Evolutionary conservation across 2,888 invertebrate genomes (phyloP), one percentile per base, ranked within the genome.

Genomic region (Idaea dimidiata): DNA sequence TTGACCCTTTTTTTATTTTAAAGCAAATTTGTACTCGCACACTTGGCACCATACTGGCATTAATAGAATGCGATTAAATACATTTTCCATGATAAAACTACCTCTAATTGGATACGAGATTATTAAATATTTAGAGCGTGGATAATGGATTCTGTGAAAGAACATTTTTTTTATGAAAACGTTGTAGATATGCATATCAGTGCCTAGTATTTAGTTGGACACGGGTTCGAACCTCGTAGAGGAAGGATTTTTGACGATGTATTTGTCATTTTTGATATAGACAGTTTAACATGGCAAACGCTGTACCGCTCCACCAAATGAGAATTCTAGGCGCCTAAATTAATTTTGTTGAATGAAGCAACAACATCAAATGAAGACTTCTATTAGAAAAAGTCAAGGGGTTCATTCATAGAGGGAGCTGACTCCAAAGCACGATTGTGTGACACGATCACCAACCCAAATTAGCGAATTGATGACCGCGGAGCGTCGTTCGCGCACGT

Each of bases 1-100:
- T 69, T 59, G 53, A n/a, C 57, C 54, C 64, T 62, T 62, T 62
- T 24, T 66, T 66, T 66, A 31, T 63, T 61, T 61, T 56, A 57
- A 62, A 65, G 64, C 57, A 66, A 68, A 64, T 64, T 17, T 59
- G 10, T 62, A 68, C 66, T 69, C 67, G 70, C 65, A 66, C 67
- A 65, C 62, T 59, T 60, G 43, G 43, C 43, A 43, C 43, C 43
- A 43, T 62, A 57, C 63, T 59, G 66, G 66, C 67, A 67, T 68
- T 68, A 64, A 68, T 66, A 66, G 60, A 68, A 67, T 64, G 62
- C 64, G 67, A 69, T 69, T 66, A 69, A 69, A 69, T 69, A 67
- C 62, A 71, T 56, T 56, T 43, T 43, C 43, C 10, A 43, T 43
- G 43, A 43, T 43, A 43, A 43, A 43, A 43, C 43, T 43, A 43